Evolutionary conservation across 2,113 vertebrate species (phyloP).

Genomic region (Labeo rohita): DNA sequence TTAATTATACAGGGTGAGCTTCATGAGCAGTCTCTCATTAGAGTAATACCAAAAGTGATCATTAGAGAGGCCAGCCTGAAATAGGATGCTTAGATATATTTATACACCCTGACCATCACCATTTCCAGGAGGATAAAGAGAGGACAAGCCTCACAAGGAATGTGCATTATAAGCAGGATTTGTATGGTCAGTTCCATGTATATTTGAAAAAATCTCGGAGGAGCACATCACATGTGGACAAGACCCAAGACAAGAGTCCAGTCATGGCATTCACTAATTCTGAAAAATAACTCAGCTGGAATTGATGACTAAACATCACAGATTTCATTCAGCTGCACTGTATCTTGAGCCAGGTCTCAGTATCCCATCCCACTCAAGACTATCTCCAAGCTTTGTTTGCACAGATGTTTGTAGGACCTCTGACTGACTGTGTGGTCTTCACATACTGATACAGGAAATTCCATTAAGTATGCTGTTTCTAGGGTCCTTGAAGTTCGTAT

Average conservation of each 20-base stretch:
- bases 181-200: constrained; percentile 6
- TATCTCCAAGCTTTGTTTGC: constrained; percentile 60
- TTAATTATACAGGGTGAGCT: constrained; percentile 64
- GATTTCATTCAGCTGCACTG: constrained; percentile 19
- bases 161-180: constrained; percentile 49
- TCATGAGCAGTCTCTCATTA: constrained; percentile 62
- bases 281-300: constrained; percentile 5
- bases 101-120: constrained; percentile 30
- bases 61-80: constrained; percentile 60
- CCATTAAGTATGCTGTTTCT: constrained; percentile 28
- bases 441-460: constrained; percentile 60
- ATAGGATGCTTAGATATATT: constrained; percentile 55
- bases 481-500: constrained; percentile 1
- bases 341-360: constrained; percentile 1
- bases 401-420: constrained; percentile 66
- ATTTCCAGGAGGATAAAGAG: background rate
- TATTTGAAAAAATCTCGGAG: constrained; percentile 10
- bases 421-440: constrained; percentile 57
- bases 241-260: background rate
- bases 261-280: background rate
- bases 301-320: background rate
- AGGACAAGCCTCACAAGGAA: background rate
- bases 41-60: constrained; percentile 61
- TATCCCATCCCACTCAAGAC: background rate
- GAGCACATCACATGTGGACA: background rate